phyloP scores from a whole-genome alignment of 2,888 invertebrate genomes.

The Lumbricus terrestris region DNA sequence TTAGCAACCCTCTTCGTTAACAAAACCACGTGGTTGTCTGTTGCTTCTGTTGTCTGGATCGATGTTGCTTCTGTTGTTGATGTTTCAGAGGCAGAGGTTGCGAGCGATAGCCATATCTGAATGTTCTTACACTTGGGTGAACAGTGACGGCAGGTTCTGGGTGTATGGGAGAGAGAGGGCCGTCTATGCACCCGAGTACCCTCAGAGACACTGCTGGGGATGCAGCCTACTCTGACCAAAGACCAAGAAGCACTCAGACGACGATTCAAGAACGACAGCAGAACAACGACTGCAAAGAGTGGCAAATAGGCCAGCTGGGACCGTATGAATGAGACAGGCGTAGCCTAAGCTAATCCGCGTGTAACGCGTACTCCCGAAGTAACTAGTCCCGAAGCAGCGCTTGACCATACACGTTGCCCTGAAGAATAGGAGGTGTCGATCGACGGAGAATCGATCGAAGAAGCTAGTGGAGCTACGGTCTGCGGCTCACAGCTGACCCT shows the following conservation, averaged over 20 bases:
- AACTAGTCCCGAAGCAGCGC: too few species aligned
- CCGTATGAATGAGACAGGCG: too few species aligned
- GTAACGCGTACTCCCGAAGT: too few species aligned
- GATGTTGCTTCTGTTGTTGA: not conserved
- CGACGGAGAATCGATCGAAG: not conserved
- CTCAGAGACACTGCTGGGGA: slow-evolving; percentile 46
- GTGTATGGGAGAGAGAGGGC: slow-evolving; percentile 45
- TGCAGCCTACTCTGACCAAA: slow-evolving; percentile 35
- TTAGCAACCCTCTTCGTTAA: too few species aligned
- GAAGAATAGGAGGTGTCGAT: not conserved
- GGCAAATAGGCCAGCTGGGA: too few species aligned
- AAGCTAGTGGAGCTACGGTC: not conserved
- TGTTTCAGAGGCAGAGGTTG: slow-evolving; percentile 44
- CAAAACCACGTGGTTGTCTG: not conserved
- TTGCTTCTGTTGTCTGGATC: not conserved
- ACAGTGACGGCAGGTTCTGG: slow-evolving; percentile 43
- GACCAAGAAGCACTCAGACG: not conserved
- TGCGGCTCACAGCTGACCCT: not conserved
- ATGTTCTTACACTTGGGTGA: slow-evolving; percentile 44
- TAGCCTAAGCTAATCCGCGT: too few species aligned
- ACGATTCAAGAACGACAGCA: not conserved
- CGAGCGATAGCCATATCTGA: slow-evolving; percentile 48
- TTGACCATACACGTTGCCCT: too few species aligned
- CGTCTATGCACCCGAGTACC: slow-evolving; percentile 47
- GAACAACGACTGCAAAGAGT: not conserved